Evolutionary conservation across 2,797 vertebrate species (phyloP), one percentile per base, ranked within the genome.

Genomic region (Pangasius djambal): DNA sequence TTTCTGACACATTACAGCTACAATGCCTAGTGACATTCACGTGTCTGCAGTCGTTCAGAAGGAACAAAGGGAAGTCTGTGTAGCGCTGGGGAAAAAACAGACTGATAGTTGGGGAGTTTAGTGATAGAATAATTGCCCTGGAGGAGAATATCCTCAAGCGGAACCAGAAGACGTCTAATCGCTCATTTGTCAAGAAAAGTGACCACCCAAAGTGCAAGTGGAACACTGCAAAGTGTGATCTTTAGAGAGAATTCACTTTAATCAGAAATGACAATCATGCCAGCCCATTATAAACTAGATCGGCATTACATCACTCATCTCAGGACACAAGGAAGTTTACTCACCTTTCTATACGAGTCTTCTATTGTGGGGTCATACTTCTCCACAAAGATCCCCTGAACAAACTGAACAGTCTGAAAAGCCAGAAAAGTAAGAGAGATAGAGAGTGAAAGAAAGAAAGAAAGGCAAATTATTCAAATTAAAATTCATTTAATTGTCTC

Each of bases 341-440:
- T 85, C 48, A 85, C 99, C 98, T 99, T 99, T 97, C 99, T 98
- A 97, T 99, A 99, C 0, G 99, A 99, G 93, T 99, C 99, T 97
- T 99, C 99, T 97, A 99, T 99, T 96, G 99, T 99, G 91, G 99
- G 99, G 94, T 99, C 99, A 94, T 99, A 99, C 93, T 99, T 99
- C 95, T 99, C 99, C 94, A 99, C 99, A 96, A 99, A 99, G 95
- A 99, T 99, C 95, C 98, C 99, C 96, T 99, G 99, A 96, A 99
- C 99, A 92, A 99, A 99, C 91, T 99, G 99, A 94, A 85, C 63
- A 69, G 83, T 69, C 83, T 69, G 18, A 20, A 67, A 69, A 69
- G 55, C 18, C 28, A 31, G 15, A 75, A 25, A 75, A 75, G 13
- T 55, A 16, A 15, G 52, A 55, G 50, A 52, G 31, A 74, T 3